phyloP scores from a whole-genome alignment of 2,888 invertebrate genomes.

The Eupithecia insigniata region DNA sequence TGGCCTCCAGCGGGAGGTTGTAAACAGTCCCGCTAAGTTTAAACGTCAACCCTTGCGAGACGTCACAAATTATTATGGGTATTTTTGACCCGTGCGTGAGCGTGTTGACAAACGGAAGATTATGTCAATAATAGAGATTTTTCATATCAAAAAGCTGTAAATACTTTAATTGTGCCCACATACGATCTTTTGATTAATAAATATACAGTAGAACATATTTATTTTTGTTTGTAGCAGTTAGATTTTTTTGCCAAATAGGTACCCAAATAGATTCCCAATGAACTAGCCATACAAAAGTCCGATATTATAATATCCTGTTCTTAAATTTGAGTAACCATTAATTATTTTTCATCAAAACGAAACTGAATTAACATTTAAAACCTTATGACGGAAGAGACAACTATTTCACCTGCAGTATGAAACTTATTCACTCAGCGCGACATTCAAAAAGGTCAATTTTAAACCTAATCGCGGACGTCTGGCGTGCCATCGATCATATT shows the following conservation, averaged over 20 bases:
- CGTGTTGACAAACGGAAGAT: slow-evolving; percentile 59
- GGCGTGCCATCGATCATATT: slow-evolving; percentile 69
- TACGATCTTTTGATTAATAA: background rate
- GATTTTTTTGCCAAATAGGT: too few species aligned
- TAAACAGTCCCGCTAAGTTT: slow-evolving; percentile 75
- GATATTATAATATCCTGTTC: too few species aligned
- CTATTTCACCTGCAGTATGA: background rate
- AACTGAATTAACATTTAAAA: background rate
- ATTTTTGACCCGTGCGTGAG: slow-evolving; percentile 56
- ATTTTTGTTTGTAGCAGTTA: background rate
- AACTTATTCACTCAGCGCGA: background rate
- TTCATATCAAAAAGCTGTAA: background rate
- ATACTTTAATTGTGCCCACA: background rate
- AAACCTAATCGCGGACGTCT: slow-evolving; percentile 65
- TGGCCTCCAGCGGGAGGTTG: slow-evolving; percentile 63
- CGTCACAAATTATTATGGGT: slow-evolving; percentile 72
- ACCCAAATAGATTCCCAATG: too few species aligned
- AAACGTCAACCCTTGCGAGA: slow-evolving; percentile 72
- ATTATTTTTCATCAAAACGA: too few species aligned
- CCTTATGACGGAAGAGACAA: background rate
- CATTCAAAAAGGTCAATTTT: slow-evolving; percentile 6
- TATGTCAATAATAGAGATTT: background rate
- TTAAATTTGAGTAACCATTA: background rate
- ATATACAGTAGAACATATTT: too few species aligned
- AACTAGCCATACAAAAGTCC: too few species aligned